Base-by-base conservation (phyloP, 2,797 vertebrate genomes). In the Fistularia commersonii region DNA sequence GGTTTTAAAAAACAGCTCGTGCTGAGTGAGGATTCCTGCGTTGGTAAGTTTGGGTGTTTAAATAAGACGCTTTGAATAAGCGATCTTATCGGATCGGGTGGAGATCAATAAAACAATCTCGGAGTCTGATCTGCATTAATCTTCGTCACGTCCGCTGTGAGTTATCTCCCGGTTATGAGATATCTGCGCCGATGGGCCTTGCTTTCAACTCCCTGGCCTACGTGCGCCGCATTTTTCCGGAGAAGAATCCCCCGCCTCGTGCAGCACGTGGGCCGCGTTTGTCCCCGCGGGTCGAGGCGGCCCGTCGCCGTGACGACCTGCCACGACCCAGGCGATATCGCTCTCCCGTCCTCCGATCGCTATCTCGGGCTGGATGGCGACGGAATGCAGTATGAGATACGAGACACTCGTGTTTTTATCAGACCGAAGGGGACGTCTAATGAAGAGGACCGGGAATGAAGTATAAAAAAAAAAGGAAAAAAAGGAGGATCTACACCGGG, bases 271-370 rank as follows among this genome's bases (percentile, higher is more conserved):
- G 61, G 56, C 48, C 32, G 58, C 60, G 69, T 80, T 69, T 66
- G 67, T 74, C 73, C 61, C 37, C 47, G n/a, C n/a, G n/a, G 37
- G 64, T 58, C 15, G 42, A 13, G 64, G 50, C 45, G 46, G 36
- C 32, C 74, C n/a, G 12, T 54, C 51, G 72, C 58, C 68, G 54
- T 72, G 74, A 82, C 40, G 51, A 82, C 82, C 75, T 80, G 79
- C 79, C 67, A 52, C 78, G 70, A 77, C 77, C 81, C 76, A 84
- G 73, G 66, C 70, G 32, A 54, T 83, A 84, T 80, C 75, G 75
- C 67, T 69, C 63, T 72, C 51, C 64, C 4, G 43, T 80, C 72
- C 75, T 32, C 40, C 32, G 82, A 85, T 86, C 11, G 48, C 64
- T 71, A 81, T 88, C 84, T 65, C 64, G 40, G 45, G 59, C 14